A percentile compares a stretch with the other conserved stretches of the same genome.
Conservation (phyloP, 2,797 vertebrate species). For the Ataeniobius toweri region DNA sequence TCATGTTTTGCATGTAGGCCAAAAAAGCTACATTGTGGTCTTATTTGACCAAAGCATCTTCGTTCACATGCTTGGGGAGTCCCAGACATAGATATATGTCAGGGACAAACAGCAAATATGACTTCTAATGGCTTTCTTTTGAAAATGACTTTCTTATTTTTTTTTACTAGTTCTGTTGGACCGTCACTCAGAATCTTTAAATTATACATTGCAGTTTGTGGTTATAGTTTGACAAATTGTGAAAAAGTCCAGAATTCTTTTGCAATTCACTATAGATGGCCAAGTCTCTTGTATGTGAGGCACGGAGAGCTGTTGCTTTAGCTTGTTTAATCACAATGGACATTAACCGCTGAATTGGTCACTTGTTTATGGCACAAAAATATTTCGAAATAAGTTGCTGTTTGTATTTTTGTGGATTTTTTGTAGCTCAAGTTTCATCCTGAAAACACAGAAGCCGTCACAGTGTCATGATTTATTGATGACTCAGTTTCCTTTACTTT, state of each 20-base stretch:
- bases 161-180: not conserved
- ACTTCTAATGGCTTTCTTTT: not conserved
- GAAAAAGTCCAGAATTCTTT: not conserved
- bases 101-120: not conserved
- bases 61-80: not conserved
- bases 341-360: not conserved
- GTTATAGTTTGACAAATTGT: not conserved
- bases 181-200: not conserved
- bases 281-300: not conserved
- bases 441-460: not conserved
- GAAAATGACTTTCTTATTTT: not conserved
- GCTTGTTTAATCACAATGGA: not conserved
- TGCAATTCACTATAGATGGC: not conserved
- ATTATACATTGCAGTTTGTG: too few relatives aligned
- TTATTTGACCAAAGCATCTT: not conserved
- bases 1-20: not conserved
- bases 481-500: not conserved
- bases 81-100: too few relatives aligned
- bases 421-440: not conserved
- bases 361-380: not conserved
- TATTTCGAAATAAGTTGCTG: not conserved
- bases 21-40: not conserved
- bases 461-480: conserved; percentile 10
- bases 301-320: not conserved
- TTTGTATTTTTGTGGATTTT: not conserved